Conservation (phyloP, 2,797 vertebrate species). For the Toxotes lorentzi region DNA sequence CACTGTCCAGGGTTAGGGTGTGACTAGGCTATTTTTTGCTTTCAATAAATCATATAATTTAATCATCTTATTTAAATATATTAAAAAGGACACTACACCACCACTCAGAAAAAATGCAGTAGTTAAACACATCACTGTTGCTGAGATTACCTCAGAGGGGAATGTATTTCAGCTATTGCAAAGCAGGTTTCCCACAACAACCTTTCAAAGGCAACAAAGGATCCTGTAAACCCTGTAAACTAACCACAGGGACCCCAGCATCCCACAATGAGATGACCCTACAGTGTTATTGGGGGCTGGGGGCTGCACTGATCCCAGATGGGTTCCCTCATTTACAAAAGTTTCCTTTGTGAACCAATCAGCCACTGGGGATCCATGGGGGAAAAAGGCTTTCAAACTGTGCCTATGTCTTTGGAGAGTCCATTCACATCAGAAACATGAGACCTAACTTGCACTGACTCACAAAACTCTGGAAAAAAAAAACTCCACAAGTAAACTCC, state of each 20-base stretch:
- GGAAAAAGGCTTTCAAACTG: slow-evolving; percentile 63
- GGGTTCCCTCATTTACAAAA: slow-evolving; percentile 78
- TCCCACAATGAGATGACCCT: slow-evolving; percentile 67
- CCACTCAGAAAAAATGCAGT: slow-evolving; percentile 34
- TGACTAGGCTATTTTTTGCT: neutral
- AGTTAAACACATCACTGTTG: slow-evolving; percentile 36
- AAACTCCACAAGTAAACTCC: slow-evolving; percentile 29
- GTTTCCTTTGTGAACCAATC: slow-evolving; percentile 78
- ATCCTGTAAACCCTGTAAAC: slow-evolving; percentile 76
- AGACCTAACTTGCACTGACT: slow-evolving; percentile 55
- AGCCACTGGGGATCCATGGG: slow-evolving; percentile 53
- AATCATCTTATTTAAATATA: slow-evolving; percentile 2
- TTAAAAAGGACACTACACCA: neutral
- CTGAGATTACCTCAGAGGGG: slow-evolving; percentile 61
- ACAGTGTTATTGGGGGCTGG: slow-evolving; percentile 54
- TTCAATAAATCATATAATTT: neutral
- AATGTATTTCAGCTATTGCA: slow-evolving; percentile 64
- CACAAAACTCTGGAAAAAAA: slow-evolving; percentile 46
- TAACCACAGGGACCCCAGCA: slow-evolving; percentile 68
- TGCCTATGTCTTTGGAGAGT: slow-evolving; percentile 58
- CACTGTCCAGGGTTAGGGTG: neutral
- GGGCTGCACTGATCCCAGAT: slow-evolving; percentile 74
- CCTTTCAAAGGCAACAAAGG: slow-evolving; percentile 73
- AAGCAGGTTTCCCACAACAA: slow-evolving; percentile 73
- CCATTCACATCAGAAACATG: slow-evolving; percentile 63